Percentiles rank a stretch among this genome's conserved stretches.
Conservation (phyloP, 2,797 vertebrate genomes). For the Australoheros facetus region DNA sequence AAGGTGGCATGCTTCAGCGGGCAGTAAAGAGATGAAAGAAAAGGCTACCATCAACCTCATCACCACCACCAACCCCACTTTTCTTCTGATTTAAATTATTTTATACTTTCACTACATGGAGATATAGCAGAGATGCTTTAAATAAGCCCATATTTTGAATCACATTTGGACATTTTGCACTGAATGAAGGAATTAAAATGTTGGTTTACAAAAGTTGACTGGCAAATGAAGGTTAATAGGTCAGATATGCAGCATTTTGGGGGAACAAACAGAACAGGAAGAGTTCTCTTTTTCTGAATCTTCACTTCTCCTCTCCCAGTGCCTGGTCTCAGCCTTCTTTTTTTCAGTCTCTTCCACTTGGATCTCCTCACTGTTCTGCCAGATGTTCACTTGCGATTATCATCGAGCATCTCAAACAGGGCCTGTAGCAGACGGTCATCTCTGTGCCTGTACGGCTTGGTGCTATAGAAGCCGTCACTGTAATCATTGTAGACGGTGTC, state of each 20-base stretch:
- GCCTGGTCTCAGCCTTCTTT: conserved; percentile 19
- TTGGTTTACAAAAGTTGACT: conserved; percentile 20
- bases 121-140: conserved; percentile 26
- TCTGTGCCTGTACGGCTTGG: conserved; percentile 91
- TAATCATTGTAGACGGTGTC: conserved; percentile 91
- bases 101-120: conserved; percentile 33
- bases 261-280: conserved; percentile 56
- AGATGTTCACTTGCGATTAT: conserved; percentile 79
- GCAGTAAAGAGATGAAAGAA: conserved; percentile 57
- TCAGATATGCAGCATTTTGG: conserved; percentile 68
- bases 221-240: conserved; percentile 39
- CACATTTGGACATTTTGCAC: conserved; percentile 11
- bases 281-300: conserved; percentile 34
- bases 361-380: neutral
- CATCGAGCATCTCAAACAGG: conserved; percentile 88
- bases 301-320: neutral
- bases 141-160: conserved; percentile 26
- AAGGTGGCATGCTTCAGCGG: conserved; percentile 68
- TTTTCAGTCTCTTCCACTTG: neutral
- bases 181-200: conserved; percentile 17
- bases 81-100: conserved; percentile 41
- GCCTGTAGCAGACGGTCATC: conserved; percentile 94
- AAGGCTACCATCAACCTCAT: conserved; percentile 16
- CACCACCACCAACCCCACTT: conserved; percentile 5
- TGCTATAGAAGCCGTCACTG: conserved; percentile 89